A percentile compares a stretch with the other conserved stretches of the same genome.
Evolutionary conservation across 2,113 vertebrate genomes (phyloP).

Genomic region (Parotia lawesii): DNA sequence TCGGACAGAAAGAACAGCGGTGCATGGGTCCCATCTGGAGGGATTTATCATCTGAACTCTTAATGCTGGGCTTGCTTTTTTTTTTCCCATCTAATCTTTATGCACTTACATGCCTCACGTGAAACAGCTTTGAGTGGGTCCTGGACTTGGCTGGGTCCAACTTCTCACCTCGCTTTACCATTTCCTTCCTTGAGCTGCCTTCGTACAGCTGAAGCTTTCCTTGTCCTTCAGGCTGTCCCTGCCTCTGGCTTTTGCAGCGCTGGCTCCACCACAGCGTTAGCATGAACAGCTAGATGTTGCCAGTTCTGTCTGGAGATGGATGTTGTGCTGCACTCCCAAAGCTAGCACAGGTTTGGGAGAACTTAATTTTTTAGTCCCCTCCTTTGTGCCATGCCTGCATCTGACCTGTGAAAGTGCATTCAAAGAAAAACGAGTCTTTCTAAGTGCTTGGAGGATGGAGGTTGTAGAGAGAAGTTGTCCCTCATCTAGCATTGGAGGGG

Average conservation of each 20-base stretch:
- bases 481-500: neutral
- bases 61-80: neutral
- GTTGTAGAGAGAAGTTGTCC: neutral
- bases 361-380: neutral
- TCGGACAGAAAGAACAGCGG: neutral
- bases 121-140: neutral
- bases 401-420: neutral
- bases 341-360: neutral
- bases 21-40: neutral
- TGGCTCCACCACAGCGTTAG: neutral
- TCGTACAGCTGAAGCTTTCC: neutral
- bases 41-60: constrained; percentile 18
- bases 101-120: neutral
- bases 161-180: neutral
- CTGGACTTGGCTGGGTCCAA: neutral
- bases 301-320: neutral
- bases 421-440: neutral
- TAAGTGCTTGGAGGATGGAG: neutral
- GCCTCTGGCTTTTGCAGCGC: neutral
- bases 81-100: neutral
- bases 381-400: neutral
- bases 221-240: neutral
- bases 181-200: neutral
- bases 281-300: neutral
- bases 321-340: neutral